Base-by-base conservation (phyloP, 2,113 vertebrate genomes). In the Ivindomyrus marchei region DNA sequence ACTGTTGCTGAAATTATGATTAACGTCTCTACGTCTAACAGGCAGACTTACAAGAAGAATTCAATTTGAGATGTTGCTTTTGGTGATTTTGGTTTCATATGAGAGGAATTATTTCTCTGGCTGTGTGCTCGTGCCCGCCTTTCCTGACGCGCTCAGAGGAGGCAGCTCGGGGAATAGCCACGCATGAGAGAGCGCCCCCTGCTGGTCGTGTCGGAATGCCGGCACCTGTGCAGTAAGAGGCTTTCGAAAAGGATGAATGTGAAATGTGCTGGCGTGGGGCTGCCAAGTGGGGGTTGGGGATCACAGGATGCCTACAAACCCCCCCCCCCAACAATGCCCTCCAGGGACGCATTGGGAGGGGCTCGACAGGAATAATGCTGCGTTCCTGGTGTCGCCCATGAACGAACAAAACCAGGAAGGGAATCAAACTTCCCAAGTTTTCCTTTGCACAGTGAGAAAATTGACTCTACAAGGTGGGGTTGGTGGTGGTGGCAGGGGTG, bases 311-410 rank as follows among this genome's bases (percentile, higher is more conserved):
- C 85, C 90, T 36, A 36, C 66, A 74, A 74, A 15, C 19, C 17
- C 89, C 91, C 70, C 92, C 49, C 45, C 66, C 86, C 46, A 77
- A 77, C 58, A 46, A 88, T 90, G 70, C 50, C 19, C 56, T 88
- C 45, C 53, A 86, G 58, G 56, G 58, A 83, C 2, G 10, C 91
- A 42, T 90, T 92, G 89, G 91, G 91, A 91, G 91, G 92, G 91
- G 89, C 90, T 77, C 66, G 77, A 89, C 91, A 90, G 91, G 92
- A 91, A 91, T 91, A 91, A 91, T 90, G 86, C 89, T 90, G 66
- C 86, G 74, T 91, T 90, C 90, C 77, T 92, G 92, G 88, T 92
- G 89, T 92, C 90, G 87, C 89, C 92, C 90, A 90, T 91, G 90
- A 91, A 27, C 39, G 77, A 88, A 87, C 90, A 89, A 91, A 92